Evolutionary conservation across 64 coral and sea anemone species (phyloP).

Genomic region (Montipora foliosa): DNA sequence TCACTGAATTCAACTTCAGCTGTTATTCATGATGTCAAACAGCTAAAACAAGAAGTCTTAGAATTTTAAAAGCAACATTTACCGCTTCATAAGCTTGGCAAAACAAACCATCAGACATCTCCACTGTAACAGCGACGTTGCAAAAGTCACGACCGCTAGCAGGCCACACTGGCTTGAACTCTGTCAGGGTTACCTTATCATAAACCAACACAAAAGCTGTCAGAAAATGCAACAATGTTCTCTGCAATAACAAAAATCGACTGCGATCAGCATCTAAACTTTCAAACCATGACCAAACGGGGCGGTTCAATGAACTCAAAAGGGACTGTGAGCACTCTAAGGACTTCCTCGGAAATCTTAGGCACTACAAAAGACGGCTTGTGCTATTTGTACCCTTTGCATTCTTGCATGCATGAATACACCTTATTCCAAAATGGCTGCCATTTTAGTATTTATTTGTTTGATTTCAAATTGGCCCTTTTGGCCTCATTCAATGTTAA

Average conservation of each 20-base stretch:
- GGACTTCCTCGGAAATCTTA: not conserved
- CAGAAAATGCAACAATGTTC: not conserved
- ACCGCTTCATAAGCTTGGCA: constrained; percentile 64
- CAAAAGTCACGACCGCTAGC: constrained; percentile 87
- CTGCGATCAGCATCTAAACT: no score
- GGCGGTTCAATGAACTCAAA: no score
- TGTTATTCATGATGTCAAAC: not conserved
- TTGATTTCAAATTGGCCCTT: no score
- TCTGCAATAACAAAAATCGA: not conserved
- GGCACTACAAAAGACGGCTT: no score
- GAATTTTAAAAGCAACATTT: not conserved
- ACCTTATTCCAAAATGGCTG: no score
- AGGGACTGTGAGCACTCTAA: no score
- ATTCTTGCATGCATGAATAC: not conserved
- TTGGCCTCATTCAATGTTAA: no score
- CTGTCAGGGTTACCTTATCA: constrained; percentile 53
- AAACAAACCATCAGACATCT: constrained; percentile 69
- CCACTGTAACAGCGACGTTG: constrained; percentile 39
- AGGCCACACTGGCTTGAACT: constrained; percentile 89
- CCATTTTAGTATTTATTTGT: no score
- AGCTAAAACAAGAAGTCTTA: not conserved
- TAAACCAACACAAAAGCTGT: not conserved
- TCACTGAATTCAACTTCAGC: not conserved
- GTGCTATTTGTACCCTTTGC: no score
- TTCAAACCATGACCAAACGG: no score